phyloP scores from a whole-genome alignment of 2,113 vertebrate species.

The Xyrauchen texanus region DNA sequence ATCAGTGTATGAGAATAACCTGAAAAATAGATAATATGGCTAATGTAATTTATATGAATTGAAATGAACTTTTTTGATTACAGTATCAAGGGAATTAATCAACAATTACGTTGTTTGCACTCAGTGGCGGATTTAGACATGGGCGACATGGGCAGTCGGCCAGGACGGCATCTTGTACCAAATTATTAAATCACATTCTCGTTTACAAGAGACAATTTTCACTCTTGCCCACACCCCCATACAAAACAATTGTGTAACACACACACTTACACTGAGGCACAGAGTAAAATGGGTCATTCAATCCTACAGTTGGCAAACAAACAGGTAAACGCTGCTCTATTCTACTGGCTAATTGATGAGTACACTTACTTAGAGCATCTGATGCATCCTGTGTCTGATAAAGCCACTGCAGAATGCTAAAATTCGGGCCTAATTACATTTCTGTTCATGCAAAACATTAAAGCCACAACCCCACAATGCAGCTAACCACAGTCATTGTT shows the following conservation, averaged over 20 bases:
- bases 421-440: neutral
- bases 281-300: neutral
- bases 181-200: too few relatives aligned
- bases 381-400: conserved; percentile 6
- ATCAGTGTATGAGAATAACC: too few relatives aligned
- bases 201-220: too few relatives aligned
- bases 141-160: too few relatives aligned
- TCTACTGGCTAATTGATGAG: neutral
- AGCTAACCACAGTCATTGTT: conserved; percentile 41
- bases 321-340: neutral
- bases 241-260: neutral
- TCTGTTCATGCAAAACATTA: conserved; percentile 39
- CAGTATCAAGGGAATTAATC: too few relatives aligned
- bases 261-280: neutral
- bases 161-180: too few relatives aligned
- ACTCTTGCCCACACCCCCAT: too few relatives aligned
- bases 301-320: neutral
- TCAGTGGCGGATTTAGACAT: too few relatives aligned
- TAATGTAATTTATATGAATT: too few relatives aligned
- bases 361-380: neutral
- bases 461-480: conserved; percentile 20
- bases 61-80: too few relatives aligned
- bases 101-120: too few relatives aligned
- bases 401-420: conserved; percentile 2
- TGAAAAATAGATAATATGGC: too few relatives aligned